phyloP scores from a whole-genome alignment of 2,888 invertebrate species.

The Lysandra bellargus region DNA sequence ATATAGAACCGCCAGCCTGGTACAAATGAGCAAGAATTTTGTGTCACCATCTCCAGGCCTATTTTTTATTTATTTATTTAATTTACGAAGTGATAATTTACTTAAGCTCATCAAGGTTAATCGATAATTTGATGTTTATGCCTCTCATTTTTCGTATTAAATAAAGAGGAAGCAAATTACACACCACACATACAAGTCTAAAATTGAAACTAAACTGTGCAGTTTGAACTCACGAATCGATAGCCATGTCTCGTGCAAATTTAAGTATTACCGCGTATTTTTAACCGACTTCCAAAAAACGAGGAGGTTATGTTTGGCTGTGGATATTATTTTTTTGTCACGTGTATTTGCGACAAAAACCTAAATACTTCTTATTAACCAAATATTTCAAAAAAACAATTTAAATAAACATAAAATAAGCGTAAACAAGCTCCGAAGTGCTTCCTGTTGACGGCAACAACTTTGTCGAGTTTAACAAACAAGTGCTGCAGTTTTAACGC shows the following conservation, averaged over 20 bases:
- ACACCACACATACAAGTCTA: background rate
- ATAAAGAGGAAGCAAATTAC: background rate
- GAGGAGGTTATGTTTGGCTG: too few relatives aligned
- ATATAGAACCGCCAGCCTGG: too few relatives aligned
- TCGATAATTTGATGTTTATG: too few relatives aligned
- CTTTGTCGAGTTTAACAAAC: too few relatives aligned
- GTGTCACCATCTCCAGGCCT: too few relatives aligned
- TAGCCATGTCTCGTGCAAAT: too few relatives aligned
- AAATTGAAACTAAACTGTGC: background rate
- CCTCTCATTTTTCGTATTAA: background rate
- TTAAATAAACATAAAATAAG: background rate
- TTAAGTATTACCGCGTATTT: background rate
- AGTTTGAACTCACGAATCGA: too few relatives aligned
- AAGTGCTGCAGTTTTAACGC: too few relatives aligned
- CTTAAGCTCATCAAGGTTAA: too few relatives aligned
- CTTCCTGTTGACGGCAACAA: background rate
- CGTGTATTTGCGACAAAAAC: background rate
- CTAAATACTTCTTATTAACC: background rate
- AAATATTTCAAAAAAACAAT: background rate
- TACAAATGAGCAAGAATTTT: too few relatives aligned
- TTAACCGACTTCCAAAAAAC: too few relatives aligned
- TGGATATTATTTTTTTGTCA: background rate
- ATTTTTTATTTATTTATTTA: too few relatives aligned
- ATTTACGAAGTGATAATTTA: background rate
- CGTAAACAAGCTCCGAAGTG: background rate